Percentiles rank a stretch among this genome's conserved stretches.
These are phyloP conservation scores for Graphium colonna DNA, from an alignment of 2,888 invertebrate species.

Conservation along the genomic window DNA sequence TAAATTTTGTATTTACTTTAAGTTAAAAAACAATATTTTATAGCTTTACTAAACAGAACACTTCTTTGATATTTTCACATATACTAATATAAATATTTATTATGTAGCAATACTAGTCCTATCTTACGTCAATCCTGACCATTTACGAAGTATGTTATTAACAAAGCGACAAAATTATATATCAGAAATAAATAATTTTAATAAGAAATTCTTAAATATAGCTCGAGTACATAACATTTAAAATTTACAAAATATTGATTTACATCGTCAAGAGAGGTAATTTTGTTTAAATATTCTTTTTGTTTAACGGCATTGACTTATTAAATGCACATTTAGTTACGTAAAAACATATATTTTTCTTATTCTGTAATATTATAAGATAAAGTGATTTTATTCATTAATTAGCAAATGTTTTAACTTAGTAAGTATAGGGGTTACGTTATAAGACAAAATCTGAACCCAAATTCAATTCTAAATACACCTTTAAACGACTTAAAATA, in stretches of 20 bases:
- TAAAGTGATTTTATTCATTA: constrained; percentile 15
- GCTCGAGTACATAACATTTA: neutral
- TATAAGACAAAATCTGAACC: neutral
- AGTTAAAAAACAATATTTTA: no score
- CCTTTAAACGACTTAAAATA: constrained; percentile 16
- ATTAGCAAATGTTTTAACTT: constrained; percentile 19
- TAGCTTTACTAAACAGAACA: no score
- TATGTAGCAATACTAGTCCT: no score
- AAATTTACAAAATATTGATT: neutral
- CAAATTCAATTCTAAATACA: neutral
- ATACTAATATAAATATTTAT: no score
- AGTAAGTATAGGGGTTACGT: constrained; percentile 1
- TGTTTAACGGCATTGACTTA: constrained; percentile 1
- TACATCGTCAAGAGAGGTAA: neutral
- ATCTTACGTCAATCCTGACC: no score
- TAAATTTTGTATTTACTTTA: no score
- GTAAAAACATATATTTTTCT: constrained; percentile 31
- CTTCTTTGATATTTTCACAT: no score
- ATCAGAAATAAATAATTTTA: neutral
- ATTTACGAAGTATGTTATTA: constrained; percentile 10
- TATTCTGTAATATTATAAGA: constrained; percentile 24
- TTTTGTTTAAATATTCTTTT: neutral
- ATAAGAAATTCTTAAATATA: neutral
- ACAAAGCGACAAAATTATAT: neutral
- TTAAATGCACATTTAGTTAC: constrained; percentile 32